phyloP scores from a whole-genome alignment of 2,797 vertebrate species.

The Furcifer pardalis region DNA sequence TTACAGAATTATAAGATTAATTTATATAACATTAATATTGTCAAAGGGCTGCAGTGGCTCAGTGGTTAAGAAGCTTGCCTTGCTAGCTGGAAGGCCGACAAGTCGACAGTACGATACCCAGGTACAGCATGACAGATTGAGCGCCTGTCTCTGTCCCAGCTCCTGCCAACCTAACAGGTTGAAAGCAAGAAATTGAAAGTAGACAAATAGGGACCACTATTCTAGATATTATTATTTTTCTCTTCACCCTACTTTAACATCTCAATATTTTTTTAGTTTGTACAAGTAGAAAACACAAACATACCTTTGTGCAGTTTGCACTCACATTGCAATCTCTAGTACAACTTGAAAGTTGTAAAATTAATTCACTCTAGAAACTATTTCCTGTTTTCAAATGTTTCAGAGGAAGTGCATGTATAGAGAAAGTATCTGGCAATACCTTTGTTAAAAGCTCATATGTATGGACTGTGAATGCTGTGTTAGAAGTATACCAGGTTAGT shows the following conservation, averaged over 20 bases:
- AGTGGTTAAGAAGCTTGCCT: no score
- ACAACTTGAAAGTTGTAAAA: background rate
- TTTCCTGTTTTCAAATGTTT: background rate
- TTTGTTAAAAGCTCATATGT: background rate
- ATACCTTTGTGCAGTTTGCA: background rate
- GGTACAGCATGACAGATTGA: no score
- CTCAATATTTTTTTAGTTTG: background rate
- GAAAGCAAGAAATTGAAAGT: no score
- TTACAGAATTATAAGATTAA: background rate
- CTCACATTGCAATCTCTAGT: background rate
- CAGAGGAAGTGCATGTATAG: background rate
- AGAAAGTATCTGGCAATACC: background rate
- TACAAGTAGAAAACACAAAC: background rate
- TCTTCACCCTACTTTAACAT: background rate
- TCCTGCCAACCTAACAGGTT: no score
- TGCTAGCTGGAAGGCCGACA: no score
- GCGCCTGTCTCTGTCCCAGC: no score
- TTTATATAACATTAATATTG: background rate
- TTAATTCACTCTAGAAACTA: background rate
- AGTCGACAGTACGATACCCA: no score
- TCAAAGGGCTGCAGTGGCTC: no score
- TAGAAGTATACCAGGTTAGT: background rate
- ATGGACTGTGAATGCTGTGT: background rate
- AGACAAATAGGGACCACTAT: background rate
- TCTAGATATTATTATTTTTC: background rate